A percentile compares a stretch with the other conserved stretches of the same genome.
phyloP scores from a whole-genome alignment of 2,797 vertebrate species.

The Somateria mollissima region DNA sequence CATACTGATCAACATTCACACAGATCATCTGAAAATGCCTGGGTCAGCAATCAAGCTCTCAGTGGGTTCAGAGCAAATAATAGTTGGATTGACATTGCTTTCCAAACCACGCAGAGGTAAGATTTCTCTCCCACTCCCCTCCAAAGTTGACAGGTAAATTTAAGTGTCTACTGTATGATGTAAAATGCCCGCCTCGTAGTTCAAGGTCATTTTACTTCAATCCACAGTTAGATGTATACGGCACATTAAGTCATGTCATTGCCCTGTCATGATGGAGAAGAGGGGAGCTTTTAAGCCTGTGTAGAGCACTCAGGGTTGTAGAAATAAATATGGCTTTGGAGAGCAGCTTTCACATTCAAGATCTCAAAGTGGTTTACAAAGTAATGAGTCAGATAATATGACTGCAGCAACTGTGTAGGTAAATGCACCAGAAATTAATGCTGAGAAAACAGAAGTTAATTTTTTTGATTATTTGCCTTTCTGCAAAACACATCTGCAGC shows the following conservation, averaged over 20 bases:
- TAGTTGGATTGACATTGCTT: neutral
- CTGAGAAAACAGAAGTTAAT: neutral
- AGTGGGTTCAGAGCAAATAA: neutral
- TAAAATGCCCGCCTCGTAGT: neutral
- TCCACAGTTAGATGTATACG: neutral
- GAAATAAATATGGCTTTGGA: conserved; percentile 43
- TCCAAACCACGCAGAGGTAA: neutral
- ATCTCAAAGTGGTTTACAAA: conserved; percentile 30
- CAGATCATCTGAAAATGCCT: neutral
- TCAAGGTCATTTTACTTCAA: conserved; percentile 62
- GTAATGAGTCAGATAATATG: conserved; percentile 47
- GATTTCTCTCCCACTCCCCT: neutral
- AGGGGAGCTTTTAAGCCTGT: conserved; percentile 39
- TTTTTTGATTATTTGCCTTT: conserved; percentile 19
- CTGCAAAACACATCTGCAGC: neutral
- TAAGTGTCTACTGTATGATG: conserved; percentile 21
- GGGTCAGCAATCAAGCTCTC: conserved; percentile 11
- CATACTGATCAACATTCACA: neutral
- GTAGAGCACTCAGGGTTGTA: neutral
- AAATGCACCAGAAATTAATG: neutral
- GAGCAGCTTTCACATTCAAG: conserved; percentile 26
- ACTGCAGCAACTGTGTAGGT: conserved; percentile 39
- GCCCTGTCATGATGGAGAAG: neutral
- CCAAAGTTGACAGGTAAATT: conserved; percentile 19
- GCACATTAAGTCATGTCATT: conserved; percentile 37